Evolutionary conservation across 2,888 invertebrate species (phyloP).

Genomic region (Molanna angustata): DNA sequence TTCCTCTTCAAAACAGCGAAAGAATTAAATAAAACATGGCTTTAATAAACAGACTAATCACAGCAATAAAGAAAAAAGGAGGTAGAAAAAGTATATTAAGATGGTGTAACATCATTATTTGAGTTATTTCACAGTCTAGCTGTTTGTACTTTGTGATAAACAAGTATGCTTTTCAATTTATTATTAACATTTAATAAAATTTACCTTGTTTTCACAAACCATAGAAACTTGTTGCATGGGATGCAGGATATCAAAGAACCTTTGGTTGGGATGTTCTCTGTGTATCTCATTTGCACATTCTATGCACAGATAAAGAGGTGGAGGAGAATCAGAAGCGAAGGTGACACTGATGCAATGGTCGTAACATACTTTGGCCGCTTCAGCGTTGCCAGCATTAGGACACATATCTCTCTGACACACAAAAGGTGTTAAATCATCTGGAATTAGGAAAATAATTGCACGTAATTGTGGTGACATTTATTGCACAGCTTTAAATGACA

Average conservation of each 20-base stretch:
- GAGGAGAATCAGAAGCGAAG: constrained; percentile 83
- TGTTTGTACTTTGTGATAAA: no score
- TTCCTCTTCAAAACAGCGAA: no score
- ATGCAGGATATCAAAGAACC: constrained; percentile 83
- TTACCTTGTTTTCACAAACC: constrained; percentile 92
- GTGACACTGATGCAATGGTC: constrained; percentile 89
- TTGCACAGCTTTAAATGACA: no score
- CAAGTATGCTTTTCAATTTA: no score
- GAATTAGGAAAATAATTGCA: constrained; percentile 17
- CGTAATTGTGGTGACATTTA: background rate
- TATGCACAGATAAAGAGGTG: constrained; percentile 93
- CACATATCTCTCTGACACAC: constrained; percentile 91
- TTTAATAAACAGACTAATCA: no score
- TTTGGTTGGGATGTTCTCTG: constrained; percentile 80
- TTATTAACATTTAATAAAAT: no score
- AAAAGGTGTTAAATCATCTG: constrained; percentile 75
- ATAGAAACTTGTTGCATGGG: constrained; percentile 94
- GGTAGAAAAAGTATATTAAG: no score
- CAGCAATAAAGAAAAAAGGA: no score
- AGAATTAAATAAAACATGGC: no score
- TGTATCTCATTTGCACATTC: constrained; percentile 94
- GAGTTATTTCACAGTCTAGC: no score
- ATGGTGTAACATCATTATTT: no score
- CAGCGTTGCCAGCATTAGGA: constrained; percentile 80
- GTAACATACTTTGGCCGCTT: constrained; percentile 91